phyloP scores from a whole-genome alignment of 1,140 invertebrate genomes.

The Brachionus calyciflorus region DNA sequence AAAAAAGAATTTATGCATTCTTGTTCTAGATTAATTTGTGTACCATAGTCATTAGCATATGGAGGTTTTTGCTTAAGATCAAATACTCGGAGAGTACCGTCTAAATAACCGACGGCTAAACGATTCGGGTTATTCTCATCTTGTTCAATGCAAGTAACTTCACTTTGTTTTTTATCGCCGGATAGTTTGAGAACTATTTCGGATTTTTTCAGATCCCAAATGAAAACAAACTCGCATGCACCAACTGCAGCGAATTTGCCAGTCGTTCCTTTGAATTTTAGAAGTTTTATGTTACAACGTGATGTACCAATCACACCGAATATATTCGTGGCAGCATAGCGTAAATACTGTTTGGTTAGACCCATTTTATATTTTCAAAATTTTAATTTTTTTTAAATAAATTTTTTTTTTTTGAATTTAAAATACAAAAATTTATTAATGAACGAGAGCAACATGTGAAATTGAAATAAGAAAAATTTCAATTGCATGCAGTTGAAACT shows the following conservation, averaged over 20 bases:
- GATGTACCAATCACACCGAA: constrained; percentile 81
- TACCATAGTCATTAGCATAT: background rate
- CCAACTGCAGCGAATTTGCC: constrained; percentile 80
- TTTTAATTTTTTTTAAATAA: constrained; percentile 19
- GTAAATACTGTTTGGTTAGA: constrained; percentile 90
- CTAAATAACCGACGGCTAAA: constrained; percentile 83
- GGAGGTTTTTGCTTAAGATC: constrained; percentile 50
- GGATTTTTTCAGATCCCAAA: constrained; percentile 86
- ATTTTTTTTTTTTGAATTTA: too few relatives aligned
- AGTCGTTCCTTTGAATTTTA: constrained; percentile 68
- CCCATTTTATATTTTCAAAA: constrained; percentile 65
- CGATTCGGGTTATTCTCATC: constrained; percentile 57
- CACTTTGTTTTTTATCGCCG: background rate
- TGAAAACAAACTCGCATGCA: constrained; percentile 83
- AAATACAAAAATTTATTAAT: too few relatives aligned
- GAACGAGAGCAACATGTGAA: too few relatives aligned
- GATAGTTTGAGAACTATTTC: constrained; percentile 71
- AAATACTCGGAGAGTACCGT: constrained; percentile 82
- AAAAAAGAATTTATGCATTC: constrained; percentile 56
- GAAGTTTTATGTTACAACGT: constrained; percentile 72
- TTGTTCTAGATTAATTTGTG: constrained; percentile 54
- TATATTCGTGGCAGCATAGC: constrained; percentile 70
- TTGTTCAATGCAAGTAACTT: constrained; percentile 46
- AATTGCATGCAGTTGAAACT: too few relatives aligned
- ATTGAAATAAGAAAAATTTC: too few relatives aligned